Evolutionary conservation across 2,888 invertebrate species (phyloP), one percentile per base, ranked within the genome.

Genomic region (Tachina fera): DNA sequence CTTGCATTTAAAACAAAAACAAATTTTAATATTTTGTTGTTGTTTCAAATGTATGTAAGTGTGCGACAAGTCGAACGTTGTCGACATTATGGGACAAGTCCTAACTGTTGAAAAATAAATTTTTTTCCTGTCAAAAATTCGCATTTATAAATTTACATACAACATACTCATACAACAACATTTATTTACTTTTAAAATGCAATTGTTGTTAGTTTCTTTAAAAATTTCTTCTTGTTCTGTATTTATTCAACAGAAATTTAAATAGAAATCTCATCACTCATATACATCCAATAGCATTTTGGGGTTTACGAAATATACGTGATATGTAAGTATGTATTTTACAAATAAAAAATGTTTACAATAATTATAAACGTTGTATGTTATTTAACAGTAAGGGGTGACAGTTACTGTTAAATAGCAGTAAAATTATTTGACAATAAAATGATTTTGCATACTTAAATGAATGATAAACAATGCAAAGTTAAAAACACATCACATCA

Each of bases 261-360:
- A 90, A 90, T 86, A 89, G 90, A 84, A 94, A 94, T 90, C 89
- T 89, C 60, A 93, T 94, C 80, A 88, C 88, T 31, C 90, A 90
- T 67, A 93, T 95, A 76, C 92, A 93, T 83, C 89, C 92, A 70
- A 89, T 89, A 58, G 93, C 94, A 43, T 94, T 95, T 89, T 89
- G 88, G 76, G 92, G 92, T 87, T 89, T 94, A 60, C 87, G 87
- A 13, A 89, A 92, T 65, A 91, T 95, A 22, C 88, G 90, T 78
- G 94, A 94, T 89, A 91, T 95, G 94, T 95, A 91, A 94, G 94
- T 93, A 91, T 88, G 19, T 45, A 11, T 5, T 31, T 6, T 6
- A 31, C 31, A 16, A 41, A 16, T 11, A 22, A 60, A 47, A 16
- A 11, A 68, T 31, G 16, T 51, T 41, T 58, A 1, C 8, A 39